Percentiles rank a stretch among this genome's conserved stretches.
These are phyloP conservation scores for Pogonophryne albipinna DNA, from an alignment of 2,797 vertebrate species.

Conservation along the genomic window DNA sequence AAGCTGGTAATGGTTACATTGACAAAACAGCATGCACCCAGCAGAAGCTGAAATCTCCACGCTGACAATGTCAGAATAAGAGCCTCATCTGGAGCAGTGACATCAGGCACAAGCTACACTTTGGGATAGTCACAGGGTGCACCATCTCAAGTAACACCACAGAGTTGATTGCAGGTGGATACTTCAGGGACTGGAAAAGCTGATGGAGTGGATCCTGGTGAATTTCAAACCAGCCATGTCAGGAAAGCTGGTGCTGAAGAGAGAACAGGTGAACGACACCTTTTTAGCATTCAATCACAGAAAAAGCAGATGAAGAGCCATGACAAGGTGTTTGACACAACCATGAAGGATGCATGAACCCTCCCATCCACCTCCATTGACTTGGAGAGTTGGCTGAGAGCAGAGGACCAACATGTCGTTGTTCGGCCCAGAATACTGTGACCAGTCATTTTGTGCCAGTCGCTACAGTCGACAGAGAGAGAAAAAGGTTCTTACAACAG, in stretches of 20 bases:
- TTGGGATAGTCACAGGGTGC: not conserved
- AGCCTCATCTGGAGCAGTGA: not conserved
- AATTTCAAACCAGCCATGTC: not conserved
- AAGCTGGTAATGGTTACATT: not conserved
- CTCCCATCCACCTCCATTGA: not conserved
- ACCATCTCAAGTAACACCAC: not conserved
- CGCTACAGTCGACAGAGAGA: not conserved
- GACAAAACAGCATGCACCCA: not conserved
- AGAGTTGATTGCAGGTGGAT: not conserved
- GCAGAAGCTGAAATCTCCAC: not conserved
- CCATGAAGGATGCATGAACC: not conserved
- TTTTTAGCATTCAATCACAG: not conserved
- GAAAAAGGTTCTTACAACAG: not conserved
- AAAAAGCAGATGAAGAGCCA: not conserved
- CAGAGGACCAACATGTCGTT: not conserved
- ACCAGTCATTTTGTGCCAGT: not conserved
- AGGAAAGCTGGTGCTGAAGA: not conserved
- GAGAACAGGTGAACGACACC: not conserved
- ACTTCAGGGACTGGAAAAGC: not conserved
- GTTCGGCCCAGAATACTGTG: not conserved
- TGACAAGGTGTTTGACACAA: not conserved
- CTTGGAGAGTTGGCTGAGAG: not conserved
- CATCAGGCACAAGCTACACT: not conserved
- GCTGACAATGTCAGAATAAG: not conserved
- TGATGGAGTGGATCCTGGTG: slow-evolving; percentile 4